These are phyloP conservation scores for Drusus annulatus DNA, from an alignment of 1,140 invertebrate species.

Conservation along the genomic window DNA sequence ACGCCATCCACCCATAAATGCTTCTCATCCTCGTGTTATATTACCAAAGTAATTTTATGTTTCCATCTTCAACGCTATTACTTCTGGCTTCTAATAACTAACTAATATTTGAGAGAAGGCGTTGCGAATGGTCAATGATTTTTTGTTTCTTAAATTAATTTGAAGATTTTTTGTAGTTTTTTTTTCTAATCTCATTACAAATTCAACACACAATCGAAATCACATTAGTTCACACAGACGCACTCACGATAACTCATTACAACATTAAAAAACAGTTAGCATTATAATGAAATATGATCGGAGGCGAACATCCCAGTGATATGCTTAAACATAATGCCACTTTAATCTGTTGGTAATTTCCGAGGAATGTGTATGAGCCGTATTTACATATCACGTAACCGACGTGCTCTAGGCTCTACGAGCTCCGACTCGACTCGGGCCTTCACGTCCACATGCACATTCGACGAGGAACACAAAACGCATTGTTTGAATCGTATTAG, in stretches of 20 bases:
- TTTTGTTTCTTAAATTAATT: background rate
- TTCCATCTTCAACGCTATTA: no score
- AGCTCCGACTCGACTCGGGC: no score
- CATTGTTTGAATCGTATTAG: conserved; percentile 25
- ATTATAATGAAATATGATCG: conserved; percentile 37
- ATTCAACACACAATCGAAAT: conserved; percentile 38
- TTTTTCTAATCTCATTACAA: conserved; percentile 6
- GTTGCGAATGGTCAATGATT: no score
- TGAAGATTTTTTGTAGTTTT: background rate
- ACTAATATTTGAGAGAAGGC: no score
- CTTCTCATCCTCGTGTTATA: no score
- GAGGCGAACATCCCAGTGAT: conserved; percentile 32
- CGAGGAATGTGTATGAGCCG: conserved; percentile 27
- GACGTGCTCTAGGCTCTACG: background rate
- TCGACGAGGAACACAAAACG: conserved; percentile 22
- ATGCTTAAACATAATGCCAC: conserved; percentile 41
- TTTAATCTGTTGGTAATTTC: conserved; percentile 37
- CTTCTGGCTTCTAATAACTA: no score
- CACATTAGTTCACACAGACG: conserved; percentile 25
- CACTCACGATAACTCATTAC: conserved; percentile 24
- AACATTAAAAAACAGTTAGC: conserved; percentile 40
- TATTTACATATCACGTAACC: conserved; percentile 35
- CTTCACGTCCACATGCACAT: background rate
- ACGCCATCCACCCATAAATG: no score
- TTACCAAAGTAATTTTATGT: no score